Percentiles rank a stretch among this genome's conserved stretches.
Evolutionary conservation across 2,888 invertebrate species (phyloP).

Genomic region (Philereme transversata): DNA sequence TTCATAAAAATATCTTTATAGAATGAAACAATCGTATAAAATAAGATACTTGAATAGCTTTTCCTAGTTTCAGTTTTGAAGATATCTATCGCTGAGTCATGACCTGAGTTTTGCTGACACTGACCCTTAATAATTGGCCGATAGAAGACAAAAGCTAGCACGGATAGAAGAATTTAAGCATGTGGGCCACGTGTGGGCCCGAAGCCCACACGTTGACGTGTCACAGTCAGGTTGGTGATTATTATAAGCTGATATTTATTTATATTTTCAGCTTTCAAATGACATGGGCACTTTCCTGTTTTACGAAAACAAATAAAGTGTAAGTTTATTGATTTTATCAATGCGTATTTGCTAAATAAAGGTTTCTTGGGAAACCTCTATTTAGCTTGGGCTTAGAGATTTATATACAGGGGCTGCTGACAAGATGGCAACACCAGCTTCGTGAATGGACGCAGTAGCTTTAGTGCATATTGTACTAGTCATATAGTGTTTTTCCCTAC

Average conservation of each 20-base stretch:
- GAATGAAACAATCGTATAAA: background rate
- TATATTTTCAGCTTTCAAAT: conserved; percentile 2
- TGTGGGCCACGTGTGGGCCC: no score
- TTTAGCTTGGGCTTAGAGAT: no score
- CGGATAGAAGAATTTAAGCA: background rate
- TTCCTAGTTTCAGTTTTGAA: conserved; percentile 23
- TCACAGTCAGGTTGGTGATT: conserved; percentile 8
- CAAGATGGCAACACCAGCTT: no score
- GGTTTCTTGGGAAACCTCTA: no score
- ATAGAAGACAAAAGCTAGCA: conserved; percentile 1
- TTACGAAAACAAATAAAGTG: no score
- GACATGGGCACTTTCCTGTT: background rate
- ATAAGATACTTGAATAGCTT: conserved; percentile 6
- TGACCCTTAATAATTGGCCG: background rate
- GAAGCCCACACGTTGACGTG: conserved; percentile 2
- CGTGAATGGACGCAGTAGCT: no score
- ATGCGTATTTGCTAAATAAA: no score
- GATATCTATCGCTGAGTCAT: conserved; percentile 7
- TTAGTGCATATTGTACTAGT: no score
- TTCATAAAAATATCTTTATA: background rate
- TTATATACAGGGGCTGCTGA: no score
- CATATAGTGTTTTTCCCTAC: no score
- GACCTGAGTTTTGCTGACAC: background rate
- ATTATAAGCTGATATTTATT: background rate
- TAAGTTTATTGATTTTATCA: background rate